A percentile compares a stretch with the other conserved stretches of the same genome.
Evolutionary conservation across 2,888 invertebrate genomes (phyloP).

Genomic region (Adelphocoris suturalis): DNA sequence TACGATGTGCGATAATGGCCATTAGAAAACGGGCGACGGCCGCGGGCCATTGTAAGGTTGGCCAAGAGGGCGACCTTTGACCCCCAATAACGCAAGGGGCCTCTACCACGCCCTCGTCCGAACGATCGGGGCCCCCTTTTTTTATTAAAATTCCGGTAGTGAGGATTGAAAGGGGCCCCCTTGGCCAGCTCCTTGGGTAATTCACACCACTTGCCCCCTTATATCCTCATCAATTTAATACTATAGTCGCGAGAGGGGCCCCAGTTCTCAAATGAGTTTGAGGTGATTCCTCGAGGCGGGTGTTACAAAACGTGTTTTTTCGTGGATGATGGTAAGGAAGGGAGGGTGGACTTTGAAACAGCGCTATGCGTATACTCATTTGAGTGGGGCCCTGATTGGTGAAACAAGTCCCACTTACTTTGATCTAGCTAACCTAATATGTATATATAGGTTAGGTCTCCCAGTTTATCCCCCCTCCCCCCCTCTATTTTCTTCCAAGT

Average conservation of each 20-base stretch:
- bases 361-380: not conserved
- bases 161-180: conserved; percentile 44
- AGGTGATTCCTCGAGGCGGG: conserved; percentile 59
- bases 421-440: not conserved
- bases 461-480: no score
- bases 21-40: conserved; percentile 64
- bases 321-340: not conserved
- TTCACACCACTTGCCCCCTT: conserved; percentile 60
- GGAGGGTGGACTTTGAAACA: not conserved
- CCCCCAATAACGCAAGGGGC: conserved; percentile 69
- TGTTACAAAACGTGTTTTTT: conserved; percentile 57
- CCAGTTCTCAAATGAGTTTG: conserved; percentile 55
- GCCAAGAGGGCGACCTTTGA: conserved; percentile 60
- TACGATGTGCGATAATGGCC: conserved; percentile 63
- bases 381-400: not conserved
- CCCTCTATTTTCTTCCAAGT: no score
- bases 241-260: conserved; percentile 7
- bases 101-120: conserved; percentile 61
- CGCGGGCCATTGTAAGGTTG: conserved; percentile 63
- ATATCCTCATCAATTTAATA: conserved; percentile 53
- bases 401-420: conserved; percentile 1
- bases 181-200: conserved; percentile 53
- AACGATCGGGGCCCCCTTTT: conserved; percentile 26
- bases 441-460: no score
- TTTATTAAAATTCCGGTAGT: conserved; percentile 66